Evolutionary conservation across 2,888 invertebrate genomes (phyloP).

Genomic region (Rhogogaster chlorosoma): DNA sequence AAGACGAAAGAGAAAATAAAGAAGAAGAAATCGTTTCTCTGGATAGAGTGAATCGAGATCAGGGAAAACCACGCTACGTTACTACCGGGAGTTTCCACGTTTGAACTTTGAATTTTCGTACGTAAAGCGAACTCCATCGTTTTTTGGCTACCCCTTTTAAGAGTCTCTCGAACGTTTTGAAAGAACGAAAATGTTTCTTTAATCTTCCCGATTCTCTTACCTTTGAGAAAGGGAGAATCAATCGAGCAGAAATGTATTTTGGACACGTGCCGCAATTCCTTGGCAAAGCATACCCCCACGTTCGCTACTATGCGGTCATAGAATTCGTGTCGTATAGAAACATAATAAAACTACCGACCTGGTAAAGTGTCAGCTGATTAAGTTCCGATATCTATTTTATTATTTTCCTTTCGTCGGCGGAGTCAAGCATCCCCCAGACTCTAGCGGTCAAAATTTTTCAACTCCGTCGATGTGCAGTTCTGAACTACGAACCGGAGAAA

Average conservation of each 20-base stretch:
- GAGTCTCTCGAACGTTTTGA: conserved; percentile 2
- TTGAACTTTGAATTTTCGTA: conserved; percentile 33
- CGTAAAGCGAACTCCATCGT: not conserved
- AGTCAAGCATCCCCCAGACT: not conserved
- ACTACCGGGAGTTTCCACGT: not conserved
- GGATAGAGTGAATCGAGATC: conserved; percentile 21
- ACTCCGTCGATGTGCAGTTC: not conserved
- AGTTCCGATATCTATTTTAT: not conserved
- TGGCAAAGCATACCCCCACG: not conserved
- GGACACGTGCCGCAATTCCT: conserved; percentile 5
- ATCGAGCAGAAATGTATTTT: conserved; percentile 17
- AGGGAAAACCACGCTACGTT: conserved; percentile 1
- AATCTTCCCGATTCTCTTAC: not conserved
- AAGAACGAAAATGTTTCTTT: conserved; percentile 16
- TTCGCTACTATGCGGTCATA: not conserved
- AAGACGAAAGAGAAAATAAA: not conserved
- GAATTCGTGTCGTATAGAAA: not conserved
- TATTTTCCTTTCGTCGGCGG: not conserved
- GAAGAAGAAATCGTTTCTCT: conserved; percentile 26
- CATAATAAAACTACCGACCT: not conserved
- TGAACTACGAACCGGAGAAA: not conserved
- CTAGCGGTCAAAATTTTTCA: not conserved
- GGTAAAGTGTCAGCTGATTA: conserved; percentile 16
- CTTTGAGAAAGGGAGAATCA: conserved; percentile 2
- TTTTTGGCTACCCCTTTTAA: conserved; percentile 13